Base-by-base conservation (phyloP, 2,888 invertebrate genomes). In the Metopia argyrocephala region DNA sequence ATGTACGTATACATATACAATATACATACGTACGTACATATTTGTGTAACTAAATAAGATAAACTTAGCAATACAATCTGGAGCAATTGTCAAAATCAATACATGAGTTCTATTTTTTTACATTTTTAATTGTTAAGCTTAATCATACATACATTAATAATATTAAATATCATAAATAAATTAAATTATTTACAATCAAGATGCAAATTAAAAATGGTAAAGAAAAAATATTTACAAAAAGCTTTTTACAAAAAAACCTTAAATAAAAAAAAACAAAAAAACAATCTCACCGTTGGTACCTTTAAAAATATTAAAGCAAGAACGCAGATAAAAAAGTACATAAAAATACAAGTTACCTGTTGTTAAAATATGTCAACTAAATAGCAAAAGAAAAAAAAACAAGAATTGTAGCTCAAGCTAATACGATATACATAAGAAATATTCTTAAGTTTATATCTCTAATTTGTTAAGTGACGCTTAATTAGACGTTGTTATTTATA, bases 311-410 rank as follows among this genome's bases (percentile, higher is more conserved):
- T 50, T 56, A 64, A 21, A 73, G 64, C 54, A 56, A 76, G 73
- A 62, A 28, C 3, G 12, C 12, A 18, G 54, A 48, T 50, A 71
- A 48, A n/a, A n/a, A n/a, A 57, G 28, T 46, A 57, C 64, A 27
- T 50, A 38, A 23, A 71, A 45, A 48, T 76, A 65, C 70, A 56
- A 73, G 76, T 76, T 76, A 80, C 76, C 80, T 76, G 80, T 61
- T 69, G 54, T 1, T n/a, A 46, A 28, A 59, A 20, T 52, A 66
- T 66, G 18, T 56, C 56, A 64, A 59, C 2, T 25, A 45, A 69
- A 54, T 1, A 15, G 27, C 27, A 3, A 38, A 4, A 12, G 15
- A 38, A 12, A 38, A 31, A 12, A 38, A 38, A 38, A 38, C 38
- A 38, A 38, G 38, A 38, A 38, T 15, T 12, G 6, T 38, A 38